These are phyloP conservation scores for Acrocera orbiculus DNA, from an alignment of 2,888 invertebrate genomes.

Conservation along the genomic window DNA sequence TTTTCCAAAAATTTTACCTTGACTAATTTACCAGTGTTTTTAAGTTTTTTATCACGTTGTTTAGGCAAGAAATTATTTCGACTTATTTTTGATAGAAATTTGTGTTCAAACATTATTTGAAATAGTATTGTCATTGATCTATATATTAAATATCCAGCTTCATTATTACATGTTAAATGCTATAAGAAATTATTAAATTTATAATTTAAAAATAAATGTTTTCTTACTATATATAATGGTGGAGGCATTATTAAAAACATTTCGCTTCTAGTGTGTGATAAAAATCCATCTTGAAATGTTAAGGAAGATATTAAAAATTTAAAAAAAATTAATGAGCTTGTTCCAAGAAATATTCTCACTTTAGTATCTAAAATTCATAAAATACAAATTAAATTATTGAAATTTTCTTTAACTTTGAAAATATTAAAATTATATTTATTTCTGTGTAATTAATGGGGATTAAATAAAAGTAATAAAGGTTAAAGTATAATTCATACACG, in stretches of 20 bases:
- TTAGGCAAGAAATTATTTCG: slow-evolving; percentile 46
- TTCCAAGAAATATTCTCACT: slow-evolving; percentile 39
- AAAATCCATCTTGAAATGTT: slow-evolving; percentile 38
- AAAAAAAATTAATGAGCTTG: slow-evolving; percentile 36
- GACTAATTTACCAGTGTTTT: slow-evolving; percentile 19
- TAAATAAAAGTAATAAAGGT: too few species aligned
- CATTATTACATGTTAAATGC: slow-evolving; percentile 39
- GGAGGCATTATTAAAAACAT: slow-evolving; percentile 44
- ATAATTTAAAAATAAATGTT: background rate
- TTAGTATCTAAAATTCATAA: slow-evolving; percentile 34
- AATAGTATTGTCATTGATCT: slow-evolving; percentile 43
- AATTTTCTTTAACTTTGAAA: too few species aligned
- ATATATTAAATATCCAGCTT: slow-evolving; percentile 36
- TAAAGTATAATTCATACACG: too few species aligned
- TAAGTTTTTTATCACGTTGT: slow-evolving; percentile 16
- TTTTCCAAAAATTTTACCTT: slow-evolving; percentile 14
- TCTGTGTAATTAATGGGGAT: too few species aligned
- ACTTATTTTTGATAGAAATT: slow-evolving; percentile 41
- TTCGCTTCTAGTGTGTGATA: slow-evolving; percentile 41
- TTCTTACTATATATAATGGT: slow-evolving; percentile 41
- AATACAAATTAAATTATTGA: slow-evolving; percentile 25
- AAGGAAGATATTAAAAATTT: slow-evolving; percentile 42
- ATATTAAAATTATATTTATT: too few species aligned
- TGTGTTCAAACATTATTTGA: slow-evolving; percentile 46
- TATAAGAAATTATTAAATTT: slow-evolving; percentile 15